phyloP scores from a whole-genome alignment of 2,888 invertebrate species.

The Diadegma fenestrale region DNA sequence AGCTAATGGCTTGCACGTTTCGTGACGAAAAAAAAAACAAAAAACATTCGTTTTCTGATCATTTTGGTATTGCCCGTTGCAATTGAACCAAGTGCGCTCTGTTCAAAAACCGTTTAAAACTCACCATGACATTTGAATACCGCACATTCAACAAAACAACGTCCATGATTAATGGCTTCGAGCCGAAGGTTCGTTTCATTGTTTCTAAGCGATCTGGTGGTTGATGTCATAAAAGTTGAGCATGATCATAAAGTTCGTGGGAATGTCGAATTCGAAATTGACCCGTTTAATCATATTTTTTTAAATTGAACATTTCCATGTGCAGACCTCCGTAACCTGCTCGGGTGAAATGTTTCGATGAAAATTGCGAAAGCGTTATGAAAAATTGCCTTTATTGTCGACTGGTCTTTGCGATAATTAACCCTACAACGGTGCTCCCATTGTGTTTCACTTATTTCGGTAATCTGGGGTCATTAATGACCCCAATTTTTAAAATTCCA shows the following conservation, averaged over 20 bases:
- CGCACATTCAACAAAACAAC: constrained; percentile 35
- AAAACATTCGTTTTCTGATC: not conserved
- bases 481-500: too few relatives aligned
- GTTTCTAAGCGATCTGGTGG: constrained; percentile 46
- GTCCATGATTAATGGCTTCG: constrained; percentile 50
- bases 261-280: constrained; percentile 42
- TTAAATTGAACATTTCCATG: not conserved
- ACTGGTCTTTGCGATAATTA: not conserved
- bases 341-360: not conserved
- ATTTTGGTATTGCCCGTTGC: constrained; percentile 22
- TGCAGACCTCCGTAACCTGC: not conserved
- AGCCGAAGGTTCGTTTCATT: constrained; percentile 71
- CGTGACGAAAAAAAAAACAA: not conserved
- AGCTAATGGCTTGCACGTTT: not conserved
- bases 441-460: too few relatives aligned
- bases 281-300: constrained; percentile 25
- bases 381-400: not conserved
- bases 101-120: not conserved
- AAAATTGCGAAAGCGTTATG: not conserved
- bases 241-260: constrained; percentile 9
- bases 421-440: too few relatives aligned
- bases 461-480: too few relatives aligned
- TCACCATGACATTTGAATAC: constrained; percentile 27
- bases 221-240: constrained; percentile 25
- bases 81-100: constrained; percentile 55